Base-by-base conservation (phyloP, 1,140 invertebrate genomes). In the Schmidtea mediterranea region DNA sequence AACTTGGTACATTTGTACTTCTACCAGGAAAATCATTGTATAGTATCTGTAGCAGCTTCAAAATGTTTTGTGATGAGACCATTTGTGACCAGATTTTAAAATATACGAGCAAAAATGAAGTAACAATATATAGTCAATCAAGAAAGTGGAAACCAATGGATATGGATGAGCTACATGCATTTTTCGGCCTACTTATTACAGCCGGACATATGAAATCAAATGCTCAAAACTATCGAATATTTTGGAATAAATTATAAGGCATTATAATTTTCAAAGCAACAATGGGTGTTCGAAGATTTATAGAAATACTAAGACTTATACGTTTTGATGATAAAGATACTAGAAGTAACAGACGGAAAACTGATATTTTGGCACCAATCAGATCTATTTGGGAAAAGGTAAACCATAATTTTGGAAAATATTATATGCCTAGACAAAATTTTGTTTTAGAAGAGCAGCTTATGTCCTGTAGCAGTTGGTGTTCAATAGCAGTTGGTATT, bases 371-470 rank as follows among this genome's bases (percentile, higher is more conserved):
- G 43, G 53, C 53, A n/a, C 51, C 54, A 26, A 48, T 59, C 24
- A 41, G 55, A n/a, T 52, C 56, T 12, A 40, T 57, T 24, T 57
- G 53, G 52, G 47, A 54, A 37, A 49, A 45, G 23, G 53, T 55
- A 36, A 19, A 24, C 15, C 43, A 57, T 12, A 41, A 41, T 41
- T 41, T 23, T 19, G 12, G 12, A 10, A 49, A 43, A 32, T 43
- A 50, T 37, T 56, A 55, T 43, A 46, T 50, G 1, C 52, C 52
- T 1, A 37, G 52, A 12, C 21, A 53, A 37, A 26, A 49, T 40
- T 1, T 60, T 12, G 55, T 54, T 6, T 52, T 61, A 13, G 59
- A 59, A 50, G 57, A 61, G 43, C 59, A 60, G 46, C 50, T 60
- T 37, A 47, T 58, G 24, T 41, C 52, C 12, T 58, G 56, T 45